Evolutionary conservation across 2,888 invertebrate genomes (phyloP).

Genomic region (Marronus borbonicus): DNA sequence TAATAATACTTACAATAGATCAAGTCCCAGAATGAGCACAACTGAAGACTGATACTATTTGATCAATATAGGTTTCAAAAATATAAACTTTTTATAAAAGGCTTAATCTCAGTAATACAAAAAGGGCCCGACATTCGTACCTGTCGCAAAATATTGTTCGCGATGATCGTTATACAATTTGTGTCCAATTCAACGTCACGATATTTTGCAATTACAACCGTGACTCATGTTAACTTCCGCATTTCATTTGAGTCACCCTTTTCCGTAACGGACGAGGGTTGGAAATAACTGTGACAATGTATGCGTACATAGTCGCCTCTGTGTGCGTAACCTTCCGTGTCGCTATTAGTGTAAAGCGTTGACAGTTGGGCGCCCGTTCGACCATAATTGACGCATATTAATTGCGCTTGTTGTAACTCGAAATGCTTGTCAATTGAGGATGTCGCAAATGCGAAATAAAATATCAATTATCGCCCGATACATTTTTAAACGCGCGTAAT

Average conservation of each 20-base stretch:
- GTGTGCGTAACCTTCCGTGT: slow-evolving; percentile 33
- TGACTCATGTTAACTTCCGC: slow-evolving; percentile 48
- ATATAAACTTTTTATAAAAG: neutral
- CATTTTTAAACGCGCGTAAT: neutral
- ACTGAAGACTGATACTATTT: neutral
- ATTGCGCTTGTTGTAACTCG: slow-evolving; percentile 29
- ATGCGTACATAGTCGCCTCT: neutral
- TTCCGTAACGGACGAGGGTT: slow-evolving; percentile 24
- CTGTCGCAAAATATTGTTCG: slow-evolving; percentile 5
- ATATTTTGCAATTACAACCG: slow-evolving; percentile 47
- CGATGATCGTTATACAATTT: slow-evolving; percentile 15
- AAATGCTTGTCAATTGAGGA: slow-evolving; percentile 22
- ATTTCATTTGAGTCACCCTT: slow-evolving; percentile 45
- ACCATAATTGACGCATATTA: slow-evolving; percentile 49
- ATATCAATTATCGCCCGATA: slow-evolving; percentile 25
- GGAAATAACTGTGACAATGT: slow-evolving; percentile 42
- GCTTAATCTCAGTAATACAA: neutral
- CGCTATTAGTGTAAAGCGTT: slow-evolving; percentile 40
- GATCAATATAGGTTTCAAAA: neutral
- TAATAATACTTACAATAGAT: too few species aligned
- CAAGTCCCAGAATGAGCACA: neutral
- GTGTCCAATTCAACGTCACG: slow-evolving; percentile 29
- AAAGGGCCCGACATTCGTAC: neutral
- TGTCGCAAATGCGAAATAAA: slow-evolving; percentile 22
- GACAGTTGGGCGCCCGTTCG: slow-evolving; percentile 46